These are phyloP conservation scores for Drosophila lacertosa DNA, from an alignment of 1,140 invertebrate species.

Conservation along the genomic window DNA sequence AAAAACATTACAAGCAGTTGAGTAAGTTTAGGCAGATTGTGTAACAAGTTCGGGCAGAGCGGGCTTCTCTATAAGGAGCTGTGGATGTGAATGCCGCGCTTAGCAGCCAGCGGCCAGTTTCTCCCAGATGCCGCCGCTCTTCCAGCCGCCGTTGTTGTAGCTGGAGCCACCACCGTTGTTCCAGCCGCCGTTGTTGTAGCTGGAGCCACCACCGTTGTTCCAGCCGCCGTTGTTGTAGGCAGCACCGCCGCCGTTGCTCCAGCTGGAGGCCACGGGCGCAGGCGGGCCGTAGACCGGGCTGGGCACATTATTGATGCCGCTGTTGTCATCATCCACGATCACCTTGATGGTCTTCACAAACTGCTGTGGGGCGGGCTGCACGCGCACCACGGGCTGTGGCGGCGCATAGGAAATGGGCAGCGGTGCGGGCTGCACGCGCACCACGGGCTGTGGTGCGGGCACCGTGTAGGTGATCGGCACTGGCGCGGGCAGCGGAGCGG, in stretches of 20 bases:
- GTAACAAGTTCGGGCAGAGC: conserved; percentile 18
- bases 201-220: conserved; percentile 45
- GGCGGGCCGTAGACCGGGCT: conserved; percentile 65
- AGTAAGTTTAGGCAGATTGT: conserved; percentile 24
- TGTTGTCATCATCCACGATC: conserved; percentile 64
- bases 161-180: conserved; percentile 20
- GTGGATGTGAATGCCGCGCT: conserved; percentile 45
- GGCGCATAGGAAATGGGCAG: conserved; percentile 27
- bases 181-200: conserved; percentile 26
- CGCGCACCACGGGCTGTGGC: conserved; percentile 30
- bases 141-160: conserved; percentile 51
- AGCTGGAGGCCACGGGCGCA: conserved; percentile 39
- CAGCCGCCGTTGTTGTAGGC: conserved; percentile 21
- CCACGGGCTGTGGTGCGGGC: conserved; percentile 40
- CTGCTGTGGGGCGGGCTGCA: conserved; percentile 48
- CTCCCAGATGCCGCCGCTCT: conserved; percentile 76
- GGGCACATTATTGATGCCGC: conserved; percentile 37
- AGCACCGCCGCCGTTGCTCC: conserved; percentile 39
- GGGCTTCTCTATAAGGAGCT: background rate
- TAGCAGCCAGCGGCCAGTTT: conserved; percentile 71
- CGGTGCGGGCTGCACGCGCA: conserved; percentile 25
- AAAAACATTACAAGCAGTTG: conserved; percentile 44
- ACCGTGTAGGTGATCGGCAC: conserved; percentile 32
- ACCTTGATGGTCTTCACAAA: conserved; percentile 74
- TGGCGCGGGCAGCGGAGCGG: conserved; percentile 2